Base-by-base conservation (phyloP, 2,113 vertebrate genomes). In the Glaucidium brasilianum region DNA sequence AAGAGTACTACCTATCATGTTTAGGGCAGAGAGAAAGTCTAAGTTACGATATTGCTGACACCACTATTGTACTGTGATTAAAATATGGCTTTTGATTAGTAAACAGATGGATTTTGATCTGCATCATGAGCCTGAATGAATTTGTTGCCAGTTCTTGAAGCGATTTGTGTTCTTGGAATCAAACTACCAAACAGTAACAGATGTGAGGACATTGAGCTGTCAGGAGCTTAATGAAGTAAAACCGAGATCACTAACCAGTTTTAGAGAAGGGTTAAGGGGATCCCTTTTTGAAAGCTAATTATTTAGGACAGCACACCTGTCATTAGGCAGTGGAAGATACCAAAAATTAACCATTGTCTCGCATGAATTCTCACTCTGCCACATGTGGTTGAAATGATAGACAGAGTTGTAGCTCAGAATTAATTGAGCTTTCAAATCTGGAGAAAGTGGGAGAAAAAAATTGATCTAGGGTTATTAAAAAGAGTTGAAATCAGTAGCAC, bases 91-190 rank as follows among this genome's bases (percentile, higher is more conserved):
- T 96, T 97, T 96, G 91, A 96, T 98, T 96, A 98, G 98, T 90
- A 97, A 97, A 96, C 98, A 98, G 98, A 98, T 98, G 97, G 98
- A 90, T 96, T 94, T 89, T 94, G 91, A 95, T 98, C 94, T 95
- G 93, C 93, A 95, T 95, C 92, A 60, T 35, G 59, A 97, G 96
- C 96, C 94, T 86, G 95, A 92, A 90, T 96, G 96, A 95, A 95
- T 96, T 84, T 83, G 86, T 96, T 97, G 95, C 94, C 96, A 92
- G 85, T 97, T 96, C 96, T 97, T 93, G 84, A 95, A 97, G 96
- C 89, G 94, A 84, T 97, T 97, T 97, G 79, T 93, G 85, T 97
- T 98, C 96, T 97, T 96, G 96, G 96, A 96, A 94, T 96, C 84
- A 83, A 73, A 92, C 85, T 90, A 85, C 88, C 95, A 97, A 98